Evolutionary conservation across 2,888 invertebrate species (phyloP), one percentile per base, ranked within the genome.

Genomic region (Muscina levida): DNA sequence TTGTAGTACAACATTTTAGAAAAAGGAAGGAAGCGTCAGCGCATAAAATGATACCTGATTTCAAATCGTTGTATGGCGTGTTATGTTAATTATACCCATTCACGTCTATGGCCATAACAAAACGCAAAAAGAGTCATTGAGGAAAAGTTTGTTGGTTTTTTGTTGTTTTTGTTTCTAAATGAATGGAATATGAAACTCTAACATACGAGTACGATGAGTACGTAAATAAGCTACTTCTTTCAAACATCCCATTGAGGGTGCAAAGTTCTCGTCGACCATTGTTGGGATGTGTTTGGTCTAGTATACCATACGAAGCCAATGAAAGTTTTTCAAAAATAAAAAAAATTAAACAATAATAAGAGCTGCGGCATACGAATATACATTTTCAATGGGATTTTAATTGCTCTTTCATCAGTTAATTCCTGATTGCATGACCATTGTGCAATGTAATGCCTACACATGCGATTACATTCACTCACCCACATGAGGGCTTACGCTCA

Each of bases 331-430:
- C 19, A 37, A 19, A 53, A 48, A 42, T 59, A 31, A 17, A 65
- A 59, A 31, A 26, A 17, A 4, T 4, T 46, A 57, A 51, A 37
- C 15, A 26, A 11, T 13, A 26, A 48, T 57, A 53, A 17, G 37
- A 2, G 19, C 26, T 10, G 13, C 53, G 24, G 62, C 59, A 71
- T 68, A 75, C 62, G 51, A 26, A 75, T 66, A 72, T 59, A 71
- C 11, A 68, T 57, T 72, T 73, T 73, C 46, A 72, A 79, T 74
- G 67, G 59, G 17, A 31, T 59, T 79, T 79, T 79, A 75, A 79
- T 75, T 79, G 79, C 62, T 68, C 67, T 75, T 75, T 72, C 71
- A 72, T 67, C 72, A 67, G 53, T 67, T 72, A 79, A 72, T 72
- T 72, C 39, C 62, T 79, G 75, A 79, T 75, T 72, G 62, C 62